phyloP scores from a whole-genome alignment of 2,113 vertebrate genomes.

The Maccullochella peelii region DNA sequence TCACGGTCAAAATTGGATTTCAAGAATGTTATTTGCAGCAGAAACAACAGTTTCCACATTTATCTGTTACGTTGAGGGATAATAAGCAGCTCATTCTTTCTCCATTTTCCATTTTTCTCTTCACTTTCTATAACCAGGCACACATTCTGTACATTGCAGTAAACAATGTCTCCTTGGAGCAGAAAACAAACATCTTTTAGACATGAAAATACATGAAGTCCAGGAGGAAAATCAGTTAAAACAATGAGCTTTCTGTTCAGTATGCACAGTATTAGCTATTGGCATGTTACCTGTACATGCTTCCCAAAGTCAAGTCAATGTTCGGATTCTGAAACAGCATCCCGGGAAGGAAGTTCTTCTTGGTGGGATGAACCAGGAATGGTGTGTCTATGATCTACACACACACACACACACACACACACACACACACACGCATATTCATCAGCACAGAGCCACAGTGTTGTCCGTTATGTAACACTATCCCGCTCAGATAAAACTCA shows the following conservation, averaged over 20 bases:
- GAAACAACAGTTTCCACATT: not conserved
- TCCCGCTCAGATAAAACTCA: not conserved
- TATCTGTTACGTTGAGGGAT: not conserved
- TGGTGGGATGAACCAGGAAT: constrained; percentile 88
- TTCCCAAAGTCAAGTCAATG: constrained; percentile 88
- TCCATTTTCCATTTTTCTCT: not conserved
- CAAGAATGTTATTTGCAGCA: not conserved
- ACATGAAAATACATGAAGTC: not conserved
- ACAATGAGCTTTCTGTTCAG: not conserved
- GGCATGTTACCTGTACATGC: constrained; percentile 80
- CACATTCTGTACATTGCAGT: not conserved
- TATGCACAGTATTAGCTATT: constrained; percentile 5
- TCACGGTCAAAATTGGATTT: not conserved
- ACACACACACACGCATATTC: constrained; percentile 35
- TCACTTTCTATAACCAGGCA: not conserved
- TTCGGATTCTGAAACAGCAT: constrained; percentile 89
- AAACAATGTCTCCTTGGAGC: not conserved
- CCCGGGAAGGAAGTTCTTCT: constrained; percentile 92
- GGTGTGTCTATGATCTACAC: constrained; percentile 94
- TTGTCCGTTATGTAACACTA: not conserved
- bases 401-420: constrained; percentile 62
- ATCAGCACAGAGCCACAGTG: constrained; percentile 27
- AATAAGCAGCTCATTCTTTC: not conserved
- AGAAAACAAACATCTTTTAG: not conserved
- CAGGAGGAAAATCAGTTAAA: not conserved